phyloP scores from a whole-genome alignment of 2,888 invertebrate species.

The Drosophila fungiperda region DNA sequence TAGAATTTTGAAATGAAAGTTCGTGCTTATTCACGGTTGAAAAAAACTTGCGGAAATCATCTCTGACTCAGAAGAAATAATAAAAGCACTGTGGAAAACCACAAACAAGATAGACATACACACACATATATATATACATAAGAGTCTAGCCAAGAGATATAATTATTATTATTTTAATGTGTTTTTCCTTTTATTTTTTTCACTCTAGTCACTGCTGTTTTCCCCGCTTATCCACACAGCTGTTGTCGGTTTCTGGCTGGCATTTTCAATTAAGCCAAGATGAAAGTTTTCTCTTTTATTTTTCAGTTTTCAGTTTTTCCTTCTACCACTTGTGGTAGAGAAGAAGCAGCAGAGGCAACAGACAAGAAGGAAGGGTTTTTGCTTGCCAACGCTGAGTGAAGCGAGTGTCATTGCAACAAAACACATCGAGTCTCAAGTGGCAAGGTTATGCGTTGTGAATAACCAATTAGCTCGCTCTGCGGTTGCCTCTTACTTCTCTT shows the following conservation, averaged over 20 bases:
- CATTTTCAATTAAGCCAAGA: slow-evolving; percentile 74
- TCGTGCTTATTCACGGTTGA: slow-evolving; percentile 81
- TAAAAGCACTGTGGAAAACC: slow-evolving; percentile 36
- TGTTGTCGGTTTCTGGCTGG: slow-evolving; percentile 68
- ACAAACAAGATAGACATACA: slow-evolving; percentile 1
- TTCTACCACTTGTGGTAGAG: not conserved
- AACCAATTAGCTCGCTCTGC: slow-evolving; percentile 75
- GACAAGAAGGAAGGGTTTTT: slow-evolving; percentile 29
- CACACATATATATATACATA: slow-evolving; percentile 5
- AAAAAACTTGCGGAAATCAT: slow-evolving; percentile 80
- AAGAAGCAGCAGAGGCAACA: not conserved
- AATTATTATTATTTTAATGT: slow-evolving; percentile 80
- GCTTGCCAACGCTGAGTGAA: slow-evolving; percentile 38
- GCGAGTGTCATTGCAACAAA: slow-evolving; percentile 31
- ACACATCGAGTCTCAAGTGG: slow-evolving; percentile 61
- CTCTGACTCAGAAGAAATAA: slow-evolving; percentile 37
- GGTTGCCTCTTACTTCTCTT: slow-evolving; percentile 33
- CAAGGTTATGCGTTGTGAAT: slow-evolving; percentile 76
- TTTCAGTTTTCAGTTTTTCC: not conserved
- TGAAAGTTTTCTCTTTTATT: slow-evolving; percentile 49
- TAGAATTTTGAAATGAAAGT: slow-evolving; percentile 80
- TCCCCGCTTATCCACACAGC: slow-evolving; percentile 56
- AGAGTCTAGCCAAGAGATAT: slow-evolving; percentile 61
- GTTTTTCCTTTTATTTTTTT: slow-evolving; percentile 52
- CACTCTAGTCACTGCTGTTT: slow-evolving; percentile 16